Evolutionary conservation across 2,888 invertebrate genomes (phyloP).

Genomic region (Anodontia alba): DNA sequence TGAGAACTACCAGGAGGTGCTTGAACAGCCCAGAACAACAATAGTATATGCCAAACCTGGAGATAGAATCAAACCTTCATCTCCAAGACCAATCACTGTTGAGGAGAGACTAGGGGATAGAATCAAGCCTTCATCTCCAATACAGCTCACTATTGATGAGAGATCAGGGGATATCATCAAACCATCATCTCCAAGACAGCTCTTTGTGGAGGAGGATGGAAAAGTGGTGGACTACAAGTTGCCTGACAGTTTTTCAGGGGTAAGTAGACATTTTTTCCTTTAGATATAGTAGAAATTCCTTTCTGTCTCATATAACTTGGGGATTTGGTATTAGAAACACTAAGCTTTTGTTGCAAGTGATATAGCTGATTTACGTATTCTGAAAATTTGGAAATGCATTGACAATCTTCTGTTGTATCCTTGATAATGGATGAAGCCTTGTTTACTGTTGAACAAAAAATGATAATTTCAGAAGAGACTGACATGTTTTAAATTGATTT

Average conservation of each 20-base stretch:
- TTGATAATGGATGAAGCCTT: too few species aligned
- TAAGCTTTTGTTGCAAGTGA: slow-evolving; percentile 14
- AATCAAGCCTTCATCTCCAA: slow-evolving; percentile 65
- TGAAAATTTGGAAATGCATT: too few species aligned
- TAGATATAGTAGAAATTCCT: neutral
- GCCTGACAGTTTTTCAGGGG: slow-evolving; percentile 50
- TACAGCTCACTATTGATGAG: neutral
- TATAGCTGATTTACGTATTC: too few species aligned
- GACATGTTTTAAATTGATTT: too few species aligned
- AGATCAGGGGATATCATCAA: slow-evolving; percentile 73
- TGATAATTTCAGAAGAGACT: too few species aligned
- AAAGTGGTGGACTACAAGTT: slow-evolving; percentile 33
- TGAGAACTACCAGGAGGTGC: slow-evolving; percentile 38
- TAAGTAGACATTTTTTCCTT: slow-evolving; percentile 33
- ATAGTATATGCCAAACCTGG: slow-evolving; percentile 76
- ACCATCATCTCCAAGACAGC: slow-evolving; percentile 56
- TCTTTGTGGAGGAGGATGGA: neutral
- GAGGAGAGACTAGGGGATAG: slow-evolving; percentile 68
- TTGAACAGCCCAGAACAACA: slow-evolving; percentile 65
- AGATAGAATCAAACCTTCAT: slow-evolving; percentile 70
- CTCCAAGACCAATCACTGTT: slow-evolving; percentile 31
- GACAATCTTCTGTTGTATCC: too few species aligned
- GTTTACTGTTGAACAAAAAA: too few species aligned
- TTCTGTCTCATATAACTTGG: neutral
- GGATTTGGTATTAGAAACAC: neutral